Conservation (phyloP, 2,113 vertebrate species). For the Poeciliopsis occidentalis region DNA sequence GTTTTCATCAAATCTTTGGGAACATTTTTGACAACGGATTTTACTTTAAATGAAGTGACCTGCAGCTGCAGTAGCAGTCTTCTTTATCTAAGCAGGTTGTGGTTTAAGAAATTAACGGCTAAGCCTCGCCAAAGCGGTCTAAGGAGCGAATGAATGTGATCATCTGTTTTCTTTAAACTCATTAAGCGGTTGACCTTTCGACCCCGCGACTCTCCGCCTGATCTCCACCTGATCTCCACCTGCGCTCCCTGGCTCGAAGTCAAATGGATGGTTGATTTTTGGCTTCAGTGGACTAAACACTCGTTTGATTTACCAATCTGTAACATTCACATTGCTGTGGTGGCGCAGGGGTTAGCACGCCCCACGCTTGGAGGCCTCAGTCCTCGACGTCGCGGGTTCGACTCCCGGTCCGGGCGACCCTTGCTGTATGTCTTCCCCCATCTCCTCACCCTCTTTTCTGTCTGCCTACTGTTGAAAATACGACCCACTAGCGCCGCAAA, state of each 20-base stretch:
- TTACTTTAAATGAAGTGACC: not conserved
- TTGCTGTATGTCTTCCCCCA: too few relatives aligned
- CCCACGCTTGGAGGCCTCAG: too few relatives aligned
- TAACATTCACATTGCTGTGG: too few relatives aligned
- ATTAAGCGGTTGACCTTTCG: conserved; percentile 23
- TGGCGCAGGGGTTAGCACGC: too few relatives aligned
- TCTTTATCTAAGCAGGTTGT: not conserved
- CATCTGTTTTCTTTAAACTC: conserved; percentile 18
- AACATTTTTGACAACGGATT: too few relatives aligned
- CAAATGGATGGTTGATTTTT: not conserved
- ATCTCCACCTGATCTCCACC: not conserved
- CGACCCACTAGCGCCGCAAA: too few relatives aligned
- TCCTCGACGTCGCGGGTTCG: too few relatives aligned
- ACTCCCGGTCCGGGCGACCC: too few relatives aligned
- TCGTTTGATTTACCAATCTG: not conserved
- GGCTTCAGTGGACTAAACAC: not conserved
- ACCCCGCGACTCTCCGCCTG: not conserved
- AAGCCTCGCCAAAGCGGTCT: conserved; percentile 14
- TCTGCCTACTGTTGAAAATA: too few relatives aligned
- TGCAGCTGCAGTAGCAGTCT: not conserved
- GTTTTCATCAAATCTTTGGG: too few relatives aligned
- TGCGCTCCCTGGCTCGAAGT: not conserved
- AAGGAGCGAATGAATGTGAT: conserved; percentile 7
- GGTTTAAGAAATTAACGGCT: not conserved
- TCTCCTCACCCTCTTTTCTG: too few relatives aligned